Evolutionary conservation across 2,888 invertebrate genomes (phyloP).

Genomic region (Heteromurus nitidus): DNA sequence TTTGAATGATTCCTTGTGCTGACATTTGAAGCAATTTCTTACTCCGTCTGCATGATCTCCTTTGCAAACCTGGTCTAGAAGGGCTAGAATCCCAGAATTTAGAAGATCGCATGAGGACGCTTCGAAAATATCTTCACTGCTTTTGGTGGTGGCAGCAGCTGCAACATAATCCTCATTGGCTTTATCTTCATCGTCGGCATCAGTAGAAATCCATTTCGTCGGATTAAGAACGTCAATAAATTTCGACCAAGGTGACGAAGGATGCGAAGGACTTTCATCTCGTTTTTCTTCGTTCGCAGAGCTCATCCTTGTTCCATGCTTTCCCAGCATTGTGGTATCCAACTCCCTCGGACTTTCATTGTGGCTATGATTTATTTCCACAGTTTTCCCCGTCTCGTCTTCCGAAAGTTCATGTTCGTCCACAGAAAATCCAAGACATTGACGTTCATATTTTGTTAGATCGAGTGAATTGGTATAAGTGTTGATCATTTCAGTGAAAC

Average conservation of each 20-base stretch:
- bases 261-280: neutral
- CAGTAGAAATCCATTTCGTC: neutral
- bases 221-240: neutral
- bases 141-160: too few relatives aligned
- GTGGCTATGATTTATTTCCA: neutral
- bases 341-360: neutral
- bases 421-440: conserved; percentile 32
- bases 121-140: too few relatives aligned
- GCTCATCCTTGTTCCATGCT: neutral
- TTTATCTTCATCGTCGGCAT: neutral
- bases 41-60: neutral
- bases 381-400: neutral
- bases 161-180: neutral
- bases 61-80: conserved; percentile 13
- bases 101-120: too few relatives aligned
- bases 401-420: neutral
- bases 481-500: conserved; percentile 4
- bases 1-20: conserved; percentile 25
- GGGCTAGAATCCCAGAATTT: neutral
- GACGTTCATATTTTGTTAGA: conserved; percentile 21
- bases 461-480: conserved; percentile 19
- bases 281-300: too few relatives aligned
- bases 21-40: conserved; percentile 36
- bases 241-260: neutral
- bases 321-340: neutral